Percentiles rank a stretch among this genome's conserved stretches.
These are phyloP conservation scores for Pipistrellus pipistrellus DNA, from an alignment of 2,797 vertebrate genomes.

Conservation along the genomic window DNA sequence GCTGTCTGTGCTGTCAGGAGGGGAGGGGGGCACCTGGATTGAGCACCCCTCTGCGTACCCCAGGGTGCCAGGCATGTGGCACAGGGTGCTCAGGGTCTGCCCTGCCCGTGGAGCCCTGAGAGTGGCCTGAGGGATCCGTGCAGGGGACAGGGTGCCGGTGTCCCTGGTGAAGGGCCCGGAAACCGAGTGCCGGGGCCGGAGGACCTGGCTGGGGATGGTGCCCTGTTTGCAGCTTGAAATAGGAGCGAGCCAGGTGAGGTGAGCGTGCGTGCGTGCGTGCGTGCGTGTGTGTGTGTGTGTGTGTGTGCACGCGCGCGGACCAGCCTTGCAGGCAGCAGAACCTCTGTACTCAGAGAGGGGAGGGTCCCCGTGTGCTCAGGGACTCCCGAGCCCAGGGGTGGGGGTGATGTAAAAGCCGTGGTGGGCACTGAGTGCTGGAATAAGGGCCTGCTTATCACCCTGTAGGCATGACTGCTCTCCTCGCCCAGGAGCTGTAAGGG, in stretches of 20 bases:
- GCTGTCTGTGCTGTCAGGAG: no score
- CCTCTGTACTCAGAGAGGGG: neutral
- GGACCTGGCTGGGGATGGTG: neutral
- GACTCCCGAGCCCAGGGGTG: neutral
- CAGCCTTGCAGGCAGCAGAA: neutral
- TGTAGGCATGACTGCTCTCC: neutral
- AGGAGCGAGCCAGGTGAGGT: neutral
- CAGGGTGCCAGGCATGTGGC: neutral
- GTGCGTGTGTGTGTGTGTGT: neutral
- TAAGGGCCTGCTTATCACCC: neutral
- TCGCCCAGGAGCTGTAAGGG: neutral
- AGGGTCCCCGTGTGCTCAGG: neutral
- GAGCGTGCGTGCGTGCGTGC: no score
- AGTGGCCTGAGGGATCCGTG: neutral
- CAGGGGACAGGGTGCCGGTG: neutral
- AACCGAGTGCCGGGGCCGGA: neutral
- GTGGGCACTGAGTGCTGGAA: constrained; percentile 36
- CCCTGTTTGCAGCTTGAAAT: neutral
- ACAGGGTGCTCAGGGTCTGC: neutral
- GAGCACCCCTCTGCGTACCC: neutral
- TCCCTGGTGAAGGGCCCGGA: neutral
- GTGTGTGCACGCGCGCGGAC: neutral
- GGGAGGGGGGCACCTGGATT: neutral
- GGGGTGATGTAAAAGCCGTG: neutral
- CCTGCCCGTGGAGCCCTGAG: neutral